Conservation (phyloP, 2,888 invertebrate genomes). For the Acleris holmiana region DNA sequence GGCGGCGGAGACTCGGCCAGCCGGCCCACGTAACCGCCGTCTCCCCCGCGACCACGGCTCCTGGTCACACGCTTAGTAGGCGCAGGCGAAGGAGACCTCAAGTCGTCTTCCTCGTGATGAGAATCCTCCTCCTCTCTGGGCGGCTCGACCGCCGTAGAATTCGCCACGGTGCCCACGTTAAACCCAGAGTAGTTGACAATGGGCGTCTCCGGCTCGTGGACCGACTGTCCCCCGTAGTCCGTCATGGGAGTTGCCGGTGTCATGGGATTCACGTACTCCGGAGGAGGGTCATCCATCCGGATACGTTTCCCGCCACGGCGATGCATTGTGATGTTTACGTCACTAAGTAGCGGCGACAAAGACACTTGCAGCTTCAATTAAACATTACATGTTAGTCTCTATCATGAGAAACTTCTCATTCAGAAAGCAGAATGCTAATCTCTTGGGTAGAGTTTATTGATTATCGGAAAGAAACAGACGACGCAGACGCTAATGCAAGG, state of each 20-base stretch:
- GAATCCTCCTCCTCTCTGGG: constrained; percentile 72
- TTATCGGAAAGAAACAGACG: constrained; percentile 30
- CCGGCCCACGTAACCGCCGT: constrained; percentile 74
- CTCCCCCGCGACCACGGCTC: constrained; percentile 83
- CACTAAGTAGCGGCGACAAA: constrained; percentile 20
- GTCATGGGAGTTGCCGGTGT: constrained; percentile 81
- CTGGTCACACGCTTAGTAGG: constrained; percentile 87
- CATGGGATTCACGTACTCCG: constrained; percentile 91
- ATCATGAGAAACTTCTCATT: constrained; percentile 1
- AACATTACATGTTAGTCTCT: constrained; percentile 25
- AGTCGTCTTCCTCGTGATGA: constrained; percentile 65
- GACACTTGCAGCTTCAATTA: constrained; percentile 9
- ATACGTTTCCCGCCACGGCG: constrained; percentile 94
- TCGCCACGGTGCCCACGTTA: constrained; percentile 62
- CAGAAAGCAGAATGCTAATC: neutral
- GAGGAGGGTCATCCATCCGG: constrained; percentile 96
- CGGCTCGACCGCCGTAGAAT: constrained; percentile 62
- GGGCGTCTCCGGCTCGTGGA: constrained; percentile 79
- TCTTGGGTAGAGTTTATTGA: constrained; percentile 20
- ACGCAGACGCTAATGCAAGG: constrained; percentile 19
- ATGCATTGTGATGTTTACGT: constrained; percentile 85
- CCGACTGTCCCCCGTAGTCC: constrained; percentile 81
- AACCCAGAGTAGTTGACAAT: constrained; percentile 75
- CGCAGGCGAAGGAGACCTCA: constrained; percentile 84
- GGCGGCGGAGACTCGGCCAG: constrained; percentile 80